These are phyloP conservation scores for Plecotus auritus DNA, from an alignment of 2,113 vertebrate genomes.

Conservation along the genomic window DNA sequence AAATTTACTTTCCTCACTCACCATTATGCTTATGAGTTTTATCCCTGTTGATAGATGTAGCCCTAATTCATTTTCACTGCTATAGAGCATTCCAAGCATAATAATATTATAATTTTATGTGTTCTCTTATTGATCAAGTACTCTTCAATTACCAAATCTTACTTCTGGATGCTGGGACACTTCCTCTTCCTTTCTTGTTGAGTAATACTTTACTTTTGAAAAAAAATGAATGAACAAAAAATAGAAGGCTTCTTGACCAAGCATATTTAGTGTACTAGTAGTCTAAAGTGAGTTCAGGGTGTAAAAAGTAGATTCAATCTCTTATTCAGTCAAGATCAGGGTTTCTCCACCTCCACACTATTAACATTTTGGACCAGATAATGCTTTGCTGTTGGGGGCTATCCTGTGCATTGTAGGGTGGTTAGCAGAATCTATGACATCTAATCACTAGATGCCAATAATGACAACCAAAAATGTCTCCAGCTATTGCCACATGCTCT, in stretches of 20 bases:
- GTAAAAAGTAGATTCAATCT: conserved; percentile 1
- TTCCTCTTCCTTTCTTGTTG: not conserved
- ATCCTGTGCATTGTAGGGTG: not conserved
- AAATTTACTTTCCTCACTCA: not conserved
- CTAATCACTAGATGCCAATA: not conserved
- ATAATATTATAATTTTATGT: not conserved
- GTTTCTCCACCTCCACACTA: not conserved
- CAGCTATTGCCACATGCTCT: not conserved
- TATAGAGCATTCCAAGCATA: not conserved
- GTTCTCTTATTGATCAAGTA: not conserved
- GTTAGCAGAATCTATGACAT: not conserved
- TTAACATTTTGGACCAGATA: not conserved
- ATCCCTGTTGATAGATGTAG: not conserved
- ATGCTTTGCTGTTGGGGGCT: not conserved
- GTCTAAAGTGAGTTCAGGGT: not conserved
- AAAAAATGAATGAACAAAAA: not conserved
- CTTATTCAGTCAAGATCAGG: not conserved
- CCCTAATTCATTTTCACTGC: conserved; percentile 19
- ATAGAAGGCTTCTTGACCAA: not conserved
- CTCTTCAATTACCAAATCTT: not conserved
- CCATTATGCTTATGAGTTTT: not conserved
- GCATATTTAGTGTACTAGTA: not conserved
- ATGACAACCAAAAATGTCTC: not conserved
- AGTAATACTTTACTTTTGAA: not conserved
- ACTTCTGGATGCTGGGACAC: not conserved